Evolutionary conservation across 2,888 invertebrate species (phyloP).

Genomic region (Lingula anatina): DNA sequence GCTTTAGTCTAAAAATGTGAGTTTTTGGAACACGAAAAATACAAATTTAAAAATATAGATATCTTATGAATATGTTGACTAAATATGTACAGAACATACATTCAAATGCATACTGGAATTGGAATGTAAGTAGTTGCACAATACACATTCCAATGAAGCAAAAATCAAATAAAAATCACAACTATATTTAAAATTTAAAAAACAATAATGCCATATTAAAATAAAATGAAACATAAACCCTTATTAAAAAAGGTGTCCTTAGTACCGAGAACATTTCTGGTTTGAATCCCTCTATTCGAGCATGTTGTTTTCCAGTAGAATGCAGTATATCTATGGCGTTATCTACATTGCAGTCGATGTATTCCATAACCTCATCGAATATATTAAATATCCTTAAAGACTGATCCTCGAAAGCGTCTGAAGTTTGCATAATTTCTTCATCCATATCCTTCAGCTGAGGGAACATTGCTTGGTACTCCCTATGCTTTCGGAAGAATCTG

Average conservation of each 20-base stretch:
- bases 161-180: too few species aligned
- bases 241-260: neutral
- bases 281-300: conserved; percentile 11
- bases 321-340: conserved; percentile 14
- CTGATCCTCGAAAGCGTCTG: conserved; percentile 24
- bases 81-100: too few species aligned
- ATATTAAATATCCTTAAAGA: conserved; percentile 27
- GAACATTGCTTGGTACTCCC: conserved; percentile 20
- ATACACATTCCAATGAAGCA: too few species aligned
- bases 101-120: too few species aligned
- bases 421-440: conserved; percentile 23
- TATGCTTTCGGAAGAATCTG: conserved; percentile 25
- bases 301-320: conserved; percentile 11
- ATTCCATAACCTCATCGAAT: conserved; percentile 31
- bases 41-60: too few species aligned
- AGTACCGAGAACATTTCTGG: conserved; percentile 15
- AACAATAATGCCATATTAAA: too few species aligned
- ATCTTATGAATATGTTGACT: too few species aligned
- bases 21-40: too few species aligned
- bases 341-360: conserved; percentile 30
- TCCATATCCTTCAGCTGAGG: conserved; percentile 17
- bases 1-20: too few species aligned
- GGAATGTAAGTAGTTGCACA: too few species aligned
- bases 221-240: too few species aligned
- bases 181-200: too few species aligned